Evolutionary conservation across 1,140 invertebrate genomes (phyloP).

Genomic region (Trinorchestia longiramus): DNA sequence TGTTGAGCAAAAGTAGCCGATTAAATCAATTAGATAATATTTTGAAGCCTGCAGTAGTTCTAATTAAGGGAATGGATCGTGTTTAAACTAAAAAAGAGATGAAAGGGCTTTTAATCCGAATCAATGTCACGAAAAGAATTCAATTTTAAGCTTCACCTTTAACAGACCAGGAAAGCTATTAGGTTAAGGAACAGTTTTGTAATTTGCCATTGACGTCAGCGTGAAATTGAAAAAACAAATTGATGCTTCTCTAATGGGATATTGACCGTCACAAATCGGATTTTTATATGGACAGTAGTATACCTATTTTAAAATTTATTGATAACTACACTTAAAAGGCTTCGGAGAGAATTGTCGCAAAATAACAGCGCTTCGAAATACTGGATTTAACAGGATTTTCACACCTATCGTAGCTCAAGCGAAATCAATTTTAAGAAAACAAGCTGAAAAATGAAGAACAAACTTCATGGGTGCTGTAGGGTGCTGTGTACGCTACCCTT

Average conservation of each 20-base stretch:
- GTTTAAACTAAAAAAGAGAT: neutral
- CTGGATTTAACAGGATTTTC: no score
- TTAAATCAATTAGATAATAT: neutral
- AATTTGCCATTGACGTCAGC: neutral
- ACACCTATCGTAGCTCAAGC: no score
- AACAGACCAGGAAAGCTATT: neutral
- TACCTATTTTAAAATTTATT: no score
- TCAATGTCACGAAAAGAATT: neutral
- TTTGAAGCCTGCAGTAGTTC: neutral
- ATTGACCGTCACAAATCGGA: neutral
- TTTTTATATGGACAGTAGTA: neutral
- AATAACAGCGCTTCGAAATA: no score
- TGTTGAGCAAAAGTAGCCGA: no score
- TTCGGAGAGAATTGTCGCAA: no score
- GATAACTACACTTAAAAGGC: no score
- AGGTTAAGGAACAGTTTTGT: neutral
- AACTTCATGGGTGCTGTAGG: no score
- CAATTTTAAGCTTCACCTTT: neutral
- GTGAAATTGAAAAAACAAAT: neutral
- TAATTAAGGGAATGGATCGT: neutral
- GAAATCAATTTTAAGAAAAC: no score
- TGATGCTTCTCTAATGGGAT: neutral
- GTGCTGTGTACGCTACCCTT: no score
- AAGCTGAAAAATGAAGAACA: no score
- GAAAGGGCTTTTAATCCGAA: neutral